A percentile compares a stretch with the other conserved stretches of the same genome.
These are phyloP conservation scores for Ferdinandea cuprea DNA, from an alignment of 2,888 invertebrate genomes.

Conservation along the genomic window DNA sequence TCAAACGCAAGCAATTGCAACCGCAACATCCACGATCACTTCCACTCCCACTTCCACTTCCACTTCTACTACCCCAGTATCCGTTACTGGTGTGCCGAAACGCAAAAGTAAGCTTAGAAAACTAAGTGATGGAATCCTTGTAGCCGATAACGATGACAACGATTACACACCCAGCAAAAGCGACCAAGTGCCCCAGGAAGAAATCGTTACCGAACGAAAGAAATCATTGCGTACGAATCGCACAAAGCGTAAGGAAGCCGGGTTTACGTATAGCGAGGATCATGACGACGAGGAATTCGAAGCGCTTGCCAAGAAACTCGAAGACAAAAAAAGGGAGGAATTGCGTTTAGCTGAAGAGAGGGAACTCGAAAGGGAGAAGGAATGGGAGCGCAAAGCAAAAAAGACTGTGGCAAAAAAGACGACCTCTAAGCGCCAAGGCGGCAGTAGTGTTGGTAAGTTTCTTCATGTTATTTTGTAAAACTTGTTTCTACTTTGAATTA, in stretches of 20 bases:
- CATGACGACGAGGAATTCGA: conserved; percentile 76
- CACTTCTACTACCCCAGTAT: conserved; percentile 7
- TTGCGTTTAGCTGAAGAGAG: conserved; percentile 51
- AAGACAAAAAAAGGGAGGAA: conserved; percentile 59
- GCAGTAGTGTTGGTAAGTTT: conserved; percentile 34
- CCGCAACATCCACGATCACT: background rate
- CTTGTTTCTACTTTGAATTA: too few relatives aligned
- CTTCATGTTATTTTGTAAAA: too few relatives aligned
- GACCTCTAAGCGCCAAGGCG: conserved; percentile 54
- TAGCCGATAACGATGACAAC: conserved; percentile 44
- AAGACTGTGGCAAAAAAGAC: conserved; percentile 69
- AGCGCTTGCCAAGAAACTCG: conserved; percentile 65
- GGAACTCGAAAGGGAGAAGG: conserved; percentile 51
- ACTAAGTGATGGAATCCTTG: conserved; percentile 50
- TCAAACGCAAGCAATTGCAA: conserved; percentile 22
- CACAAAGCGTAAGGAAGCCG: conserved; percentile 76
- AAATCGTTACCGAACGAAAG: conserved; percentile 72
- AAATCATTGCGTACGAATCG: conserved; percentile 77
- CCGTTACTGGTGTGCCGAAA: conserved; percentile 1
- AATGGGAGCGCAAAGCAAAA: conserved; percentile 32
- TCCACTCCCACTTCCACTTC: conserved; percentile 11
- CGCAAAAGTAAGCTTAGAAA: conserved; percentile 49
- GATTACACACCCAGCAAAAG: conserved; percentile 65
- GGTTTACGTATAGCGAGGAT: conserved; percentile 77
- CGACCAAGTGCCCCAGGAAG: conserved; percentile 54